Evolutionary conservation across 2,113 vertebrate species (phyloP).

Genomic region (Gymnarchus niloticus): DNA sequence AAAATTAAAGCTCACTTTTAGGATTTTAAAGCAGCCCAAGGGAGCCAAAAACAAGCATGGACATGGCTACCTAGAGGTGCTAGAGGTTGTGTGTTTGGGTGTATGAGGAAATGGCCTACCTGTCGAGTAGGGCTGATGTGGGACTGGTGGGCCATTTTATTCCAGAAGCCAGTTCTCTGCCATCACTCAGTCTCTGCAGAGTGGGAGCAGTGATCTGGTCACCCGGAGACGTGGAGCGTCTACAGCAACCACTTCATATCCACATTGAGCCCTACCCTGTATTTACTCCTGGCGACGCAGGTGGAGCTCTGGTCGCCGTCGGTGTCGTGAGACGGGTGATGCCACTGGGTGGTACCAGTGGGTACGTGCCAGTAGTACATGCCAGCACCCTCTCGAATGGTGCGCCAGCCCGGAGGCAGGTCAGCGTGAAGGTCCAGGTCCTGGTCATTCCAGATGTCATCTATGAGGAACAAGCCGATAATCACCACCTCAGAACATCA

Average conservation of each 20-base stretch:
- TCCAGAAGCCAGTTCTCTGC: not conserved
- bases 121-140: slow-evolving; percentile 33
- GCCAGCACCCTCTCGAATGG: slow-evolving; percentile 83
- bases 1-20: too few species aligned
- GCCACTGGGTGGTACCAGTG: slow-evolving; percentile 89
- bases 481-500: not conserved
- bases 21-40: too few species aligned
- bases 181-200: slow-evolving; percentile 22
- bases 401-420: slow-evolving; percentile 88
- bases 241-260: not conserved
- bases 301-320: slow-evolving; percentile 37
- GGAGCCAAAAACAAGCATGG: too few species aligned
- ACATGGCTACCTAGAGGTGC: too few species aligned
- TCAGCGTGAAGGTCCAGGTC: slow-evolving; percentile 78
- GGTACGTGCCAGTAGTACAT: slow-evolving; percentile 97
- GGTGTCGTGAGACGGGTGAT: slow-evolving; percentile 67
- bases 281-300: slow-evolving; percentile 14
- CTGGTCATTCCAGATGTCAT: slow-evolving; percentile 94
- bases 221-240: not conserved
- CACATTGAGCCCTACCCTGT: slow-evolving; percentile 27
- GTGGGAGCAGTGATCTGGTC: not conserved
- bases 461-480: slow-evolving; percentile 46
- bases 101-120: slow-evolving; percentile 16
- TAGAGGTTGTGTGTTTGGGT: not conserved
- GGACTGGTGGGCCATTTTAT: slow-evolving; percentile 35